These are phyloP conservation scores for Virgularia gustaviana DNA, from an alignment of 92 coral and sea anemone genomes.

Conservation along the genomic window DNA sequence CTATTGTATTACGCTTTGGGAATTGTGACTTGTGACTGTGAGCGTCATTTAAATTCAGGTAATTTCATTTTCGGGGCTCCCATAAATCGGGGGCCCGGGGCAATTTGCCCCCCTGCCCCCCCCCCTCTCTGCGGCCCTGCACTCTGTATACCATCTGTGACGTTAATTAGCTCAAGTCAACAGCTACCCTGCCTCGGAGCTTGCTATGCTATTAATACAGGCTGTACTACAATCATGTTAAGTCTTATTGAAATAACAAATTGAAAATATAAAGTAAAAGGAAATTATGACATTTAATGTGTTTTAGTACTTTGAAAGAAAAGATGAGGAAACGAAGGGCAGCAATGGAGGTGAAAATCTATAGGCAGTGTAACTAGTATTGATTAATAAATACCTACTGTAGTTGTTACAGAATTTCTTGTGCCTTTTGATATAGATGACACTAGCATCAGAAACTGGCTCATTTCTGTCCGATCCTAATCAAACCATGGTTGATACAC, in stretches of 20 bases:
- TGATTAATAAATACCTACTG: background rate
- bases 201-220: background rate
- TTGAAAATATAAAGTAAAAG: background rate
- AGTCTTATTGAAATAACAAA: background rate
- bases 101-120: background rate
- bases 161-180: no score
- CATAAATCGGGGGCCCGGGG: no score
- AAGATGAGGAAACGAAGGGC: constrained; percentile 91
- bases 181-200: background rate
- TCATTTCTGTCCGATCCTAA: constrained; percentile 78
- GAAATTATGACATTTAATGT: no score
- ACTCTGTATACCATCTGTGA: no score
- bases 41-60: no score
- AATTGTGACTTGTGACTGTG: no score
- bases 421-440: constrained; percentile 47
- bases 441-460: constrained; percentile 83
- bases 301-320: constrained; percentile 62
- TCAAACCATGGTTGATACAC: constrained; percentile 53
- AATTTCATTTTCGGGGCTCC: no score
- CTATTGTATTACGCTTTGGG: background rate
- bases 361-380: background rate
- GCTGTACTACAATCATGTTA: background rate
- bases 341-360: constrained; percentile 81
- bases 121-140: no score
- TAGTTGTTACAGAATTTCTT: background rate